Evolutionary conservation across 2,888 invertebrate species (phyloP), one percentile per base, ranked within the genome.

Genomic region (Athalia circularis): DNA sequence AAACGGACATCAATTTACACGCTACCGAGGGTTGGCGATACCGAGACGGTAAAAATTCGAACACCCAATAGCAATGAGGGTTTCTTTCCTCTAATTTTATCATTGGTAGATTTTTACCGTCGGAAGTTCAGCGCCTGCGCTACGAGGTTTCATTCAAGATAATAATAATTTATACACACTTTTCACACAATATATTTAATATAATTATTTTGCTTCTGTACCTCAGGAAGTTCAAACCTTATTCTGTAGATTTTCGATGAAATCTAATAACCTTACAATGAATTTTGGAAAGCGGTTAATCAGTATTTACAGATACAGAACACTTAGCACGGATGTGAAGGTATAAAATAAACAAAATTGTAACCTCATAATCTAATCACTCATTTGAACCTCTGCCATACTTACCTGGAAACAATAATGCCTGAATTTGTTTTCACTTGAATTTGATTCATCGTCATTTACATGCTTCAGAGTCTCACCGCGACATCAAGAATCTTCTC

Each of bases 351-450:
- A 65, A 47, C 8, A 13, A 77, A 59, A 45, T 47, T 57, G 50
- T 70, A 62, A 62, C 70, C 67, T 68, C 3, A 57, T 9, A 50
- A 64, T 13, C 9, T 5, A 11, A 52, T 29, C 50, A 68, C 29
- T 9, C 5, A 43, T 43, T 45, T 4, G 50, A 52, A 29, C 48
- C 15, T 64, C 3, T 54, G 54, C 54, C 0, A 3, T 54, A 11
- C n/a, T 11, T 15, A 15, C 5, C 29, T 29, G 8, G 15, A 3
- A 94, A 82, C 50, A 94, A 85, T 68, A 93, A 91, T n/a, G 93
- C 92, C 81, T 50, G 15, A 50, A 13, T 50, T 45, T 11, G 5
- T 48, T 65, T 45, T 43, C 13, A n/a, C 15, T n/a, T 50, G 15
- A 50, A 13, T 45, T 5, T 45, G n/a, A 59, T 57, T 13, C 7